Evolutionary conservation across 2,797 vertebrate species (phyloP), one percentile per base, ranked within the genome.

Genomic region (Lycodopsis pacificus): DNA sequence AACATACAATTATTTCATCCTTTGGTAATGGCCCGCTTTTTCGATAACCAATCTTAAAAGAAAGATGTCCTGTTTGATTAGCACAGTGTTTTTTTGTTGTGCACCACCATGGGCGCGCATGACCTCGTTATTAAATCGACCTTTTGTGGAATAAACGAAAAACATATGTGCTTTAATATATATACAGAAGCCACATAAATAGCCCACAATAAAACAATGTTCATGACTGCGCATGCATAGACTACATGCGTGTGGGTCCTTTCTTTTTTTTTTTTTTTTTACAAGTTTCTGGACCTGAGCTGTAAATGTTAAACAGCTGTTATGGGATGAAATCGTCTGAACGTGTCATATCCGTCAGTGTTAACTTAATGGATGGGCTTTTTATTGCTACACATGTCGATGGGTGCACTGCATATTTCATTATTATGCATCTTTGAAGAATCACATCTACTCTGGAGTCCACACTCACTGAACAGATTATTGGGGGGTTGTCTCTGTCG

Each of bases 371-470:
- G 74, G 61, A 83, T 81, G 74, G 49, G 59, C 63, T 71, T 88
- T 92, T 89, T 81, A 88, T 88, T 86, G 82, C 82, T 81, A 79
- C 80, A 89, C 81, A 86, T 87, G 81, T 76, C 76, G 73, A 71
- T 77, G 83, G 76, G 75, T 83, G 70, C 79, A 64, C 73, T 74
- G 53, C 81, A 81, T 90, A 73, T 88, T 77, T 86, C 84, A 90
- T 70, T 79, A 59, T 87, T 80, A 78, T 49, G 61, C 71, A 77
- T 76, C 54, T 80, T 72, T 71, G 40, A 74, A 51, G 56, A 71
- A 71, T 78, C 57, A 30, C 69, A 46, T 62, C n/a, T 32, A 63
- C 40, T 63, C 30, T 63, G n/a, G 25, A 65, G 77, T 77, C 34
- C 36, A 70, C 65, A 67, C 25, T 56, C 70, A 56, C 59, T 64